Base-by-base conservation (phyloP, 1,140 invertebrate genomes). In the Pseudachorutes palmiensis region DNA sequence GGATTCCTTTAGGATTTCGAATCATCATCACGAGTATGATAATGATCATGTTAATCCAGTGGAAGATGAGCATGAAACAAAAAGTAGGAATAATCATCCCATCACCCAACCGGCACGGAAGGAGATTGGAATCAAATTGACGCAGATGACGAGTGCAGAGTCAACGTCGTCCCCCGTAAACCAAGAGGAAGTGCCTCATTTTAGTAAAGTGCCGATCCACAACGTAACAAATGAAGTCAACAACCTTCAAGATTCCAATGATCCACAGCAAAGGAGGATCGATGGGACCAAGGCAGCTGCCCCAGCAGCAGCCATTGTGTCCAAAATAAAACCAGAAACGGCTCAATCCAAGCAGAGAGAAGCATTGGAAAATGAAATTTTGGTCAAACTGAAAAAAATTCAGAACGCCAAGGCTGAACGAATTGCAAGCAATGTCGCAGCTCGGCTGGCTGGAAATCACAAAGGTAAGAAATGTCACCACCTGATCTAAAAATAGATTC, bases 121-220 rank as follows among this genome's bases (percentile, higher is more conserved):
- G 32, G 33, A 49, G 32, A 41, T 36, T 63, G 31, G 9, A 19
- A 55, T 55, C 51, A 55, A 16, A 24, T 14, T 55, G 36, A 41
- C 36, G 5, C 36, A 9, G 5, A 41, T 5, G 36, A 41, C 36
- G 36, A 41, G 36, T 41, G n/a, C 36, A 5, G 36, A 41, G 36
- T 19, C 5, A 5, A 5, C 19, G n/a, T n/a, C n/a, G 36, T 19
- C 36, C 5, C 19, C 36, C 5, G 36, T 9, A 41, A 41, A 9
- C 36, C 5, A 66, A 60, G 65, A 70, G 33, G 68, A 66, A 66
- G 68, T 70, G 5, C 36, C 36, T 9, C 36, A 45, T 19, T 45
- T 45, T 19, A 9, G 36, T 26, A 55, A 26, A 24, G 51, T 14
- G 14, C 51, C 22, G 32, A 70, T 45, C 33, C 55, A 66, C 33